Percentiles rank a stretch among this genome's conserved stretches.
Conservation (phyloP, 2,113 vertebrate genomes). For the Scomber scombrus region DNA sequence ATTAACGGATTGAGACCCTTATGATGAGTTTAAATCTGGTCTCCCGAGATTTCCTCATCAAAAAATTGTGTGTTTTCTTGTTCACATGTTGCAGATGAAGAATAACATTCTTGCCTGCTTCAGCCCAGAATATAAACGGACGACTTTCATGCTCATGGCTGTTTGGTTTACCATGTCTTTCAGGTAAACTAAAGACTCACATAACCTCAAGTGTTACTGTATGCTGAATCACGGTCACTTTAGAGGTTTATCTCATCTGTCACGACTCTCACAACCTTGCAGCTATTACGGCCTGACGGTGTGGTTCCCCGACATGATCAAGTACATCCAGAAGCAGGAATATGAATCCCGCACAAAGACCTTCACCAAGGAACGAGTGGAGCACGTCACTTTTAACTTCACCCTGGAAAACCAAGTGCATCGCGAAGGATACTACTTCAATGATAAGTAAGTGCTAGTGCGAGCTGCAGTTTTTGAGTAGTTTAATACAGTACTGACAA, state of each 20-base stretch:
- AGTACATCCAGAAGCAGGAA: constrained; percentile 94
- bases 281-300: constrained; percentile 98
- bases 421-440: constrained; percentile 92
- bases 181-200: constrained; percentile 86
- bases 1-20: too few relatives aligned
- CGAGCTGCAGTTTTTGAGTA: too few relatives aligned
- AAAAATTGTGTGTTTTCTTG: constrained; percentile 25
- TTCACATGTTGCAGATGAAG: constrained; percentile 85
- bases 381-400: constrained; percentile 97
- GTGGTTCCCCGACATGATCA: constrained; percentile 99
- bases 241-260: not conserved
- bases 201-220: not conserved
- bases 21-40: not conserved
- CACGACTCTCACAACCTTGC: not conserved
- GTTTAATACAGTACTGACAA: too few relatives aligned
- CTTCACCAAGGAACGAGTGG: constrained; percentile 90
- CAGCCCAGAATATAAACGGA: constrained; percentile 90
- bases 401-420: constrained; percentile 98
- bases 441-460: constrained; percentile 90
- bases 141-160: constrained; percentile 97
- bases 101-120: constrained; percentile 94
- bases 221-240: not conserved
- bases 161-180: constrained; percentile 99
- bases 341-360: constrained; percentile 92
- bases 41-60: not conserved